A percentile compares a stretch with the other conserved stretches of the same genome.
Conservation (phyloP, 2,113 vertebrate species). For the Rhinichthys klamathensis region DNA sequence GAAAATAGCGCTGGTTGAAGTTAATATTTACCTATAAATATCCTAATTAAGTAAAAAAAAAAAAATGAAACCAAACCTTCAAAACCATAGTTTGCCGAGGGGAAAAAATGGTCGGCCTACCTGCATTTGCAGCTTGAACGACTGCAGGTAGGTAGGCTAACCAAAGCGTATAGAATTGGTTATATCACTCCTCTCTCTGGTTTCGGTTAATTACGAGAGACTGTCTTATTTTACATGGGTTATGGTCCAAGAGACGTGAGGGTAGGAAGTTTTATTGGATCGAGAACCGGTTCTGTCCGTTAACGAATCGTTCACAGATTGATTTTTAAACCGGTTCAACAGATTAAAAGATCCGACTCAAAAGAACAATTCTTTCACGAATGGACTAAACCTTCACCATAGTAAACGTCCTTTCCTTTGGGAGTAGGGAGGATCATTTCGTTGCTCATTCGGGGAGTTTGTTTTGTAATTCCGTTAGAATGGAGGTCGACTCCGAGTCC, state of each 20-base stretch:
- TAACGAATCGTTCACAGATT: not conserved
- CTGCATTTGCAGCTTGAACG: not conserved
- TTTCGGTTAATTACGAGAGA: not conserved
- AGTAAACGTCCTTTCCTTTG: not conserved
- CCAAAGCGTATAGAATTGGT: too few relatives aligned
- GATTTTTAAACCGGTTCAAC: not conserved
- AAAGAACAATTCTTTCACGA: not conserved
- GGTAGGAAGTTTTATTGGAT: not conserved
- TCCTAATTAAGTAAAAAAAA: too few relatives aligned
- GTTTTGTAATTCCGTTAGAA: slow-evolving; percentile 31
- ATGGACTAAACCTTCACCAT: not conserved
- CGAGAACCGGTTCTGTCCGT: not conserved
- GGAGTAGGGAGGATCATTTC: not conserved
- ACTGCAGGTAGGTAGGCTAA: not conserved
- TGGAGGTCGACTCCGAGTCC: slow-evolving; percentile 57
- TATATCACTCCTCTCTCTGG: not conserved
- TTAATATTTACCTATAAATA: too few relatives aligned
- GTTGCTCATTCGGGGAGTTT: not conserved
- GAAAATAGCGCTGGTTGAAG: too few relatives aligned
- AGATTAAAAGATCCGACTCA: not conserved
- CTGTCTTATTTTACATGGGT: not conserved
- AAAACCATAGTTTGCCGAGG: too few relatives aligned
- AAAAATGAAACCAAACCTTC: too few relatives aligned
- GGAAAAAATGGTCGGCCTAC: too few relatives aligned
- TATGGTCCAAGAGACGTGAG: not conserved